These are phyloP conservation scores for Rhinichthys osculus DNA, from an alignment of 2,797 vertebrate species.

Conservation along the genomic window DNA sequence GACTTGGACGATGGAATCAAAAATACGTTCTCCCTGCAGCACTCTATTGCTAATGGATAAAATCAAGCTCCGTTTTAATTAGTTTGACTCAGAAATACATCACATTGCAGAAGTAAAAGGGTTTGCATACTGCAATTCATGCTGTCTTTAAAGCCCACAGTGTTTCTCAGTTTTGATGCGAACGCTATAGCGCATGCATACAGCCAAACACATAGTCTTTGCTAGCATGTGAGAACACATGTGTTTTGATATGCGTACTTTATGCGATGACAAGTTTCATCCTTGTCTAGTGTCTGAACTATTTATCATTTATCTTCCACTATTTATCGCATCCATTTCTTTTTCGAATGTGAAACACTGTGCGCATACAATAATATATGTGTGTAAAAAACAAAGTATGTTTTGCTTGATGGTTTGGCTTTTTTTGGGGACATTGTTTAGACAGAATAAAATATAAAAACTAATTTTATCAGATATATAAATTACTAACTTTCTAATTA, in stretches of 20 bases:
- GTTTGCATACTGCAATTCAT: not conserved
- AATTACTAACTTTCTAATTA: not conserved
- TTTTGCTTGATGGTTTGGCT: not conserved
- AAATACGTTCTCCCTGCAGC: not conserved
- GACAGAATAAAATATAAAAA: too few species aligned
- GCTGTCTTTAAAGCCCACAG: not conserved
- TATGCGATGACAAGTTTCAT: not conserved
- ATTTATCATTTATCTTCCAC: not conserved
- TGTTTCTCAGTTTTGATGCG: not conserved
- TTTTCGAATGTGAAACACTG: not conserved
- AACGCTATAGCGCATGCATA: not conserved
- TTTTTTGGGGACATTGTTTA: not conserved
- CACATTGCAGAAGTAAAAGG: not conserved
- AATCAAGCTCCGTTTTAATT: not conserved
- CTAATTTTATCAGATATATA: not conserved
- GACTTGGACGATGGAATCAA: not conserved
- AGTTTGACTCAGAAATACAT: not conserved
- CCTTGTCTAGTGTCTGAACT: not conserved
- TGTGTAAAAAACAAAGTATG: not conserved
- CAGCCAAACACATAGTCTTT: not conserved
- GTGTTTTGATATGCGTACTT: not conserved
- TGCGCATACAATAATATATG: not conserved
- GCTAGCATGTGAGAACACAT: not conserved
- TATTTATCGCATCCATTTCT: not conserved
- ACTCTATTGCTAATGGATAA: not conserved